phyloP scores from a whole-genome alignment of 2,113 vertebrate genomes.

The Nycticorax nycticorax region DNA sequence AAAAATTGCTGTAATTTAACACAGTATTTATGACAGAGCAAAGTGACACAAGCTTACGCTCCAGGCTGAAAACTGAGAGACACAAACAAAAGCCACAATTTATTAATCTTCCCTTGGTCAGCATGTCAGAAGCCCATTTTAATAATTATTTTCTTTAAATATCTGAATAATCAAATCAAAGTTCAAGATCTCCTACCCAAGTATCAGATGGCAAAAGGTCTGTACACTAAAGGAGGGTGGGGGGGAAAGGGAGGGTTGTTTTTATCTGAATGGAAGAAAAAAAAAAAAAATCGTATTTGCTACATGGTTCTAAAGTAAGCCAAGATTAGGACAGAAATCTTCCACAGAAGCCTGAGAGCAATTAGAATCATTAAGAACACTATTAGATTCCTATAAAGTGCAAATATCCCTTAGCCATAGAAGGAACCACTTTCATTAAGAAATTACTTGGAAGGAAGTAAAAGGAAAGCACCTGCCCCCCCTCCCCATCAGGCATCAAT shows the following conservation, averaged over 20 bases:
- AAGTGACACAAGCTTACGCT: constrained; percentile 62
- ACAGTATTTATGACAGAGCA: constrained; percentile 67
- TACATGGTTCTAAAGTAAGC: background rate
- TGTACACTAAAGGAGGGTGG: background rate
- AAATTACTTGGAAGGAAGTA: background rate
- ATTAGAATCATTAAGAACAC: background rate
- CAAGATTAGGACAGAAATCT: background rate
- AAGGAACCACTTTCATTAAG: background rate
- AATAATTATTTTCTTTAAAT: background rate
- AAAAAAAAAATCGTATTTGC: background rate
- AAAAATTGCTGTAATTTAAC: constrained; percentile 66
- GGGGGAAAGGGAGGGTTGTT: background rate
- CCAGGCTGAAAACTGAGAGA: constrained; percentile 34
- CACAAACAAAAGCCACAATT: constrained; percentile 64
- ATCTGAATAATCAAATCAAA: background rate
- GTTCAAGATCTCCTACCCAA: background rate
- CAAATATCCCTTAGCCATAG: background rate
- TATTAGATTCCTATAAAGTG: background rate
- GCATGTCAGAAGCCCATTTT: background rate
- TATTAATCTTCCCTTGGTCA: constrained; percentile 44
- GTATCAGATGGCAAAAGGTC: background rate
- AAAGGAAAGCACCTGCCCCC: background rate
- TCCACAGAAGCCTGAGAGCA: background rate
- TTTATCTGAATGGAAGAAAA: background rate
- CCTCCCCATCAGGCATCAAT: background rate